Conservation (phyloP, 2,113 vertebrate species). For the Stegastes partitus region DNA sequence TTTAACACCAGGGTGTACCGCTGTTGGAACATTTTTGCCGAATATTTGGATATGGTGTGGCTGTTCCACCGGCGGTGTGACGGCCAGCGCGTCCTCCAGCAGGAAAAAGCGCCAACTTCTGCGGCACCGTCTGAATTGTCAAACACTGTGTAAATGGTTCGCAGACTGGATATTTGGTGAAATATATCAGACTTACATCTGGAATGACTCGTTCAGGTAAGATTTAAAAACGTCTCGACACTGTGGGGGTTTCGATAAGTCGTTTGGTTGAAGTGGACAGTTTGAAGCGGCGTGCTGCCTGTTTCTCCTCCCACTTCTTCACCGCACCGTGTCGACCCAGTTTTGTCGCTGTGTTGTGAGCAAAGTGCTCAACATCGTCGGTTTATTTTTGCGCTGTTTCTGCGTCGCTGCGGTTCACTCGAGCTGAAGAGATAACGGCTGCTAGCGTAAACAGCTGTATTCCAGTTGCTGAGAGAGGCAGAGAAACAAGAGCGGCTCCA, state of each 20-base stretch:
- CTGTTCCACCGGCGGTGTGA: constrained; percentile 31
- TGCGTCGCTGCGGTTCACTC: fast-evolving
- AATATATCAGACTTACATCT: neutral
- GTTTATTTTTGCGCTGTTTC: neutral
- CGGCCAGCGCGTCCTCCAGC: constrained; percentile 45
- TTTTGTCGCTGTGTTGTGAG: constrained; percentile 25
- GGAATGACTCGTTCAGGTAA: constrained; percentile 61
- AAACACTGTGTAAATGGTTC: constrained; percentile 20
- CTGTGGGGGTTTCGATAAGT: neutral
- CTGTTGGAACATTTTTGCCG: neutral
- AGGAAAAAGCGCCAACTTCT: constrained; percentile 88
- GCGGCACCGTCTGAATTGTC: constrained; percentile 30
- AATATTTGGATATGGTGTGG: neutral
- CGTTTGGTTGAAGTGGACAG: neutral
- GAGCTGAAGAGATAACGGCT: neutral
- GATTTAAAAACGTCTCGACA: neutral
- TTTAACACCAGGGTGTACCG: fast-evolving
- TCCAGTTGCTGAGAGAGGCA: neutral
- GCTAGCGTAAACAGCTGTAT: fast-evolving
- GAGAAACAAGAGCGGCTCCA: neutral
- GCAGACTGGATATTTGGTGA: neutral
- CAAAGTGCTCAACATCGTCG: neutral
- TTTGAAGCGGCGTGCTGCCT: constrained; percentile 39
- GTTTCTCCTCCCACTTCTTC: constrained; percentile 55
- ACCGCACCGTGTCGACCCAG: constrained; percentile 55